Evolutionary conservation across 2,113 vertebrate species (phyloP), one percentile per base, ranked within the genome.

Genomic region (Callocephalon fimbriatum): DNA sequence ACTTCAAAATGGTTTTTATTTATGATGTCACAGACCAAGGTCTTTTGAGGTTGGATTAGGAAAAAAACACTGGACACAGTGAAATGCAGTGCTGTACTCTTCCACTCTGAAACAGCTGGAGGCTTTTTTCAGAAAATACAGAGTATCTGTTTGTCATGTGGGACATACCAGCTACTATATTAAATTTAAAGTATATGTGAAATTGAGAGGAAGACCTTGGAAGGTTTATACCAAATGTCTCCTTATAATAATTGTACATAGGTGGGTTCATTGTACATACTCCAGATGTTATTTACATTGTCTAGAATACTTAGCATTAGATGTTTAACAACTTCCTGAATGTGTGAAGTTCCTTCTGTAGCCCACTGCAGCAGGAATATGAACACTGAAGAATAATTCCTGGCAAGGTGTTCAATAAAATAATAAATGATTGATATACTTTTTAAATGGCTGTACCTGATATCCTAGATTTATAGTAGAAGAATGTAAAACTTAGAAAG

Each of bases 1-100:
- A 48, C 26, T 79, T 88, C 9, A 54, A 82, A 89, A 86, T 31
- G 2, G 1, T 37, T 44, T 51, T 45, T 78, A 58, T 90, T 88
- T 71, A 66, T 86, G 27, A 62, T 88, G 72, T 79, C 48, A 89
- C 62, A 85, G 19, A 61, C n/a, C 48, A 85, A 95, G 95, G 90
- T 87, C 40, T 79, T 96, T 76, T 80, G 31, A 96, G 93, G 78
- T 76, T 63, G 25, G 40, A 68, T 72, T 53, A 27, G 61, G 11
- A 58, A 83, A 77, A 89, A 86, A 53, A 0, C 6, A 23, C 37
- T 66, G 53, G 35, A 59, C 56, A 87, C 31, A 42, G 16, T 42
- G 26, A 50, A 91, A 72, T 56, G 25, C 27, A 65, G 26, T 25
- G 20, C 25, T 83, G 85, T 94, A 90, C 18, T 92, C 74, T 95